These are phyloP conservation scores for Phortica okadai DNA, from an alignment of 2,888 invertebrate species.

Conservation along the genomic window DNA sequence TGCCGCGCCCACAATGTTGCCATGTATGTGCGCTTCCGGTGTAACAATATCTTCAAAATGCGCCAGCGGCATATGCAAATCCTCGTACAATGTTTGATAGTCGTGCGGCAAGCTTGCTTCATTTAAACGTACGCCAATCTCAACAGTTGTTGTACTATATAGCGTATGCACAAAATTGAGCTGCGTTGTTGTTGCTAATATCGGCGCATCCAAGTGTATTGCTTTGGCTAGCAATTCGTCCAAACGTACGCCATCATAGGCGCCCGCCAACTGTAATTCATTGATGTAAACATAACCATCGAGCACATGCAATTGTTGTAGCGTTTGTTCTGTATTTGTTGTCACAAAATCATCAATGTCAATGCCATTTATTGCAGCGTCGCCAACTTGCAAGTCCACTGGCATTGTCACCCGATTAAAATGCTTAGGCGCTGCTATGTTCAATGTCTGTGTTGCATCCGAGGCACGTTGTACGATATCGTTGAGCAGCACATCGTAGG, in stretches of 20 bases:
- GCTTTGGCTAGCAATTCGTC: conserved; percentile 75
- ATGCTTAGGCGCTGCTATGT: conserved; percentile 77
- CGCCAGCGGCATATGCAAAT: conserved; percentile 63
- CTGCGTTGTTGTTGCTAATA: conserved; percentile 60
- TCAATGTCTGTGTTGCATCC: conserved; percentile 64
- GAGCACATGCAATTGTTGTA: conserved; percentile 73
- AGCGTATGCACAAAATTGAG: conserved; percentile 71
- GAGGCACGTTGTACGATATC: conserved; percentile 77
- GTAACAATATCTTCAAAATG: conserved; percentile 67
- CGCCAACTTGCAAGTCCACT: conserved; percentile 74
- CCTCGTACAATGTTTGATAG: conserved; percentile 63
- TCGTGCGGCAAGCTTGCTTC: conserved; percentile 60
- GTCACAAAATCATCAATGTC: conserved; percentile 77
- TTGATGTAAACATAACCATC: conserved; percentile 77
- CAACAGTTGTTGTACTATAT: conserved; percentile 55
- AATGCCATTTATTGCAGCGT: conserved; percentile 77
- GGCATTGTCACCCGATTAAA: conserved; percentile 76
- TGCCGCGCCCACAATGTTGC: conserved; percentile 72
- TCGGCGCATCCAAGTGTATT: conserved; percentile 75
- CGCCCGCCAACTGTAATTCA: conserved; percentile 75
- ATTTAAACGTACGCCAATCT: conserved; percentile 73
- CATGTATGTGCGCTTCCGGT: conserved; percentile 66
- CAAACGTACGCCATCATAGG: conserved; percentile 76
- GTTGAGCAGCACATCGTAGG: conserved; percentile 73
- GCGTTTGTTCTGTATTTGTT: conserved; percentile 76